These are phyloP conservation scores for Oikopleura dioica DNA, from an alignment of 23 tunicate species.

Conservation along the genomic window DNA sequence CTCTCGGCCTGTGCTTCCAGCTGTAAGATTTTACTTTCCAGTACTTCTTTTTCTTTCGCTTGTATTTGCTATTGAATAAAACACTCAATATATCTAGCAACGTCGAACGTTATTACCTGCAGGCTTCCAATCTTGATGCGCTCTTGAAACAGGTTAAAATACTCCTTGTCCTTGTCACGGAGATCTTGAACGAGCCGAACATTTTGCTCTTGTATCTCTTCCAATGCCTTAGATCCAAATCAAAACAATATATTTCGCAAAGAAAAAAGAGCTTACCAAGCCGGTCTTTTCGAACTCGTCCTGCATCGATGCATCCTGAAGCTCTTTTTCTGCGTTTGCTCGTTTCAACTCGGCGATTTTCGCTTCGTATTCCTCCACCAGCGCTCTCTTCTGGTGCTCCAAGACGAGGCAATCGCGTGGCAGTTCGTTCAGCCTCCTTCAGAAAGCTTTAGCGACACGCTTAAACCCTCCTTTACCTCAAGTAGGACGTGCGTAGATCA, in stretches of 20 bases:
- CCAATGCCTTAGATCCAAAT: too few relatives aligned
- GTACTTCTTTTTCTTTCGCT: background rate
- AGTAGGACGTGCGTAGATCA: too few relatives aligned
- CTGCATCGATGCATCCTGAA: constrained; percentile 58
- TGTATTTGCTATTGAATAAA: background rate
- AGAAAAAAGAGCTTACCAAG: too few relatives aligned
- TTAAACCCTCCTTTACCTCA: too few relatives aligned
- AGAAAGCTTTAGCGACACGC: too few relatives aligned
- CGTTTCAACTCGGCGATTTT: constrained; percentile 18
- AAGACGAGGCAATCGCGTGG: too few relatives aligned
- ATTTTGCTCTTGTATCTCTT: constrained; percentile 91
- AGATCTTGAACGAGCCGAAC: constrained; percentile 60
- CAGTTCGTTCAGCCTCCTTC: too few relatives aligned
- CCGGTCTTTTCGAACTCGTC: constrained; percentile 82
- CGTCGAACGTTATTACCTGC: background rate
- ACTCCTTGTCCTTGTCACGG: constrained; percentile 75
- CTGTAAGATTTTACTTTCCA: too few relatives aligned
- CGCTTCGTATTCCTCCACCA: constrained; percentile 16
- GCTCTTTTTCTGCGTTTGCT: constrained; percentile 47
- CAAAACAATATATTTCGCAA: too few relatives aligned
- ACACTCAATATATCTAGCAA: background rate
- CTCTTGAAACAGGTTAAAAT: constrained; percentile 30
- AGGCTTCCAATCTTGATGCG: background rate
- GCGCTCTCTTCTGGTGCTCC: constrained; percentile 20
- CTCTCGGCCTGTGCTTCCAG: constrained; percentile 59